Base-by-base conservation (phyloP, 2,113 vertebrate species). In the Eclectus roratus region DNA sequence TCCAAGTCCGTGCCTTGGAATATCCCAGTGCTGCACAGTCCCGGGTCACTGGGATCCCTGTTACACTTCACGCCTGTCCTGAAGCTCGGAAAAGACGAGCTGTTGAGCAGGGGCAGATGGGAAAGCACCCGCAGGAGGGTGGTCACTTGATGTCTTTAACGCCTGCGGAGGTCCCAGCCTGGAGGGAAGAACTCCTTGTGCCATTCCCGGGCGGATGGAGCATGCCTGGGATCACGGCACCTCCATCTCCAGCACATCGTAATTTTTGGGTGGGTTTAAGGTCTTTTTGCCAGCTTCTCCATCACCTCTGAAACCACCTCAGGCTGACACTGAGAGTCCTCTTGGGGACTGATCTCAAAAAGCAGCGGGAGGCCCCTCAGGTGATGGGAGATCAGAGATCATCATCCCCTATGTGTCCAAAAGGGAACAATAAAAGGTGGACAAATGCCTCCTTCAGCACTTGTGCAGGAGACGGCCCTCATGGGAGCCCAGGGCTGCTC, bases 221-320 rank as follows among this genome's bases (percentile, higher is more conserved):
- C 13, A 13, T 39, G 43, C 44, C 43, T 55, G 55, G 92, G 69
- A 64, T 68, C 56, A 72, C 1, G 0, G 72, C 53, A 35, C 24
- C 8, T 31, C 11, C 47, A 31, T 93, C 84, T 91, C 64, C 78
- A 81, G 56, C 92, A 96, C 93, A 4, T 94, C 60, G 0, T 96
- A 71, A 90, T 80, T 97, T 83, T 68, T 74, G 35, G 65, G 73
- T 8, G 2, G 85, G 79, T 77, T 94, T 93, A 91, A 94, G 64
- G 49, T 72, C 64, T 80, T 80, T 65, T 89, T 71, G 65, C 47
- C n/a, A 11, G 47, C 81, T 78, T 79, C 68, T 71, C 41, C 63
- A 49, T 65, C 65, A 61, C 84, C 71, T 93, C 85, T 58, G 65
- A 89, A 95, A 95, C 81, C 91, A 29, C 71, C 80, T 43, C 58